Base-by-base conservation (phyloP, 2,888 invertebrate species). In the Tinea trinotella region DNA sequence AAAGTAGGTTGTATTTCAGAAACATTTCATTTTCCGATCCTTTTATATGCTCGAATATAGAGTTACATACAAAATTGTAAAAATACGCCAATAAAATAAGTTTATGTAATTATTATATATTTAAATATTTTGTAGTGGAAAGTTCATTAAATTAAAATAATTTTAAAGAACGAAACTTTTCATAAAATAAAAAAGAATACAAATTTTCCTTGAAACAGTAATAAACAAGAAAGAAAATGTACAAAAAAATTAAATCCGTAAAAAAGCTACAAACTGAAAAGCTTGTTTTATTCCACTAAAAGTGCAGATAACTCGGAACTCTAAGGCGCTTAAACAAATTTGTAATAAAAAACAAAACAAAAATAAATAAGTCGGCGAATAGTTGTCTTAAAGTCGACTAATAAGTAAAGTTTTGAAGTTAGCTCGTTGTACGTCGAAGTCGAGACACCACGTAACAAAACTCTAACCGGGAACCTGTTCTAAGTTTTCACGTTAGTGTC, bases 401-500 rank as follows among this genome's bases (percentile, higher is more conserved):
- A 57, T 57, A 57, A 57, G 55, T 57, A 57, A 57, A 57, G 54
- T 55, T 57, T 57, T 18, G 24, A 19, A 53, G 46, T 48, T 30
- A 12, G 15, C 20, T 22, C 53, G 46, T 50, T 50, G 22, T 19
- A 24, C 15, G 50, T 50, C 50, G 50, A 50, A 50, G 50, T 12
- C 50, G 50, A 24, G 53, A 53, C 53, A 30, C 35, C 52, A 52
- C 52, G 52, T 52, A 52, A 53, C 53, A 36, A 36, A 36, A 40
- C 36, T 40, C 13, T 12, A 20, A 17, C 20, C 20, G 9, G 52
- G 50, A 48, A 53, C 59, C 58, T 62, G 63, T 63, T 67, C 64
- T 61, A 65, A 66, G 65, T 68, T 68, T 62, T 53, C 59, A 53
- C 61, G 59, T 64, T 63, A 60, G 56, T 54, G 57, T 55, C 57